Base-by-base conservation (phyloP, 2,797 vertebrate species). In the Cuniculus paca region DNA sequence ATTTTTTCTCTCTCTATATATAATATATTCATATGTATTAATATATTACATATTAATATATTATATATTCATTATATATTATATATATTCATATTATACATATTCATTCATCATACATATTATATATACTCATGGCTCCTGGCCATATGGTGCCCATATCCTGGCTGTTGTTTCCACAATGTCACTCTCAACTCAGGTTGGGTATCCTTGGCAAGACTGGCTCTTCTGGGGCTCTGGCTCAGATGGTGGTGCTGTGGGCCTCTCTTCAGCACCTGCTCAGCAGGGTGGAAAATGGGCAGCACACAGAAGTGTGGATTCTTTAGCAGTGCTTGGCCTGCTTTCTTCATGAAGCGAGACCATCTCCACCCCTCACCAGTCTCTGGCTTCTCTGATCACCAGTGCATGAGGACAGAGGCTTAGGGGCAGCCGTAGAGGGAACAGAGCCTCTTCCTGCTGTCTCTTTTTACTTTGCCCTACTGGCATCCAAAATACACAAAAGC, bases 341-440 rank as follows among this genome's bases (percentile, higher is more conserved):
- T 68, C 61, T 68, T 96, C 95, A 87, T 81, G 84, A 82, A 93
- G 81, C 6, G 26, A 63, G 39, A 8, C 9, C 13, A 24, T 24
- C 36, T 1, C 34, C 45, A 6, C n/a, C n/a, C 13, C 79, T 60
- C 58, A 20, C 39, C 2, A 6, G 42, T 12, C 24, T 74, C 14
- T 39, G 63, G n/a, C 50, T 24, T 22, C 36, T 48, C 34, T 24
- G 26, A n/a, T 2, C 7, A 4, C 52, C n/a, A 34, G 7, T 5
- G 10, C 14, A 13, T 6, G 8, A 34, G 42, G 36, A 20, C 72
- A 45, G 39, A 45, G 22, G 42, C 72, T 74, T 45, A 74, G 72
- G 24, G 13, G 12, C 12, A 14, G 12, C 22, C n/a, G n/a, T n/a
- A n/a, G 0, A 45, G 26, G 26, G 42, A 45, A 74, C 6, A 24